Evolutionary conservation across 2,888 invertebrate species (phyloP), one percentile per base, ranked within the genome.

Genomic region (Metalampra italica): DNA sequence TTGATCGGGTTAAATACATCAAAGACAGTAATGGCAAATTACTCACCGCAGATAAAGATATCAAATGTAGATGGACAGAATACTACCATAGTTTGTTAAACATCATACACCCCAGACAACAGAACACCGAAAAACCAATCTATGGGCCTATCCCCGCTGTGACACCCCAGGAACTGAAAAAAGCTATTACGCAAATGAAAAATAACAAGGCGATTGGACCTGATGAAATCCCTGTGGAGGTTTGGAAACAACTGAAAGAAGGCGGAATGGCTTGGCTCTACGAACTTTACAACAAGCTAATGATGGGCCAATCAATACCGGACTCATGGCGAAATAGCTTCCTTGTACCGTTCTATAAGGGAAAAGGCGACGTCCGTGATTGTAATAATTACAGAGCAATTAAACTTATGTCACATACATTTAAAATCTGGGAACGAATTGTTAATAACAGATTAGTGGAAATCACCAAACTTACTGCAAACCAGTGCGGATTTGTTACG

Each of bases 281-380:
- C 7, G 5, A 11, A 29, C 29, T 41, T 9, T 41, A 22, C 12
- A 41, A 41, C 41, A 15, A 22, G 3, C 1, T 41, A 8, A 8
- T 41, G 5, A 29, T 4, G 2, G 2, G 11, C n/a, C 9, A 11
- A 39, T 5, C 30, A 7, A 49, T 54, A 0, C 49, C 45, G 3
- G 34, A 49, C 5, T 9, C 38, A 9, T 51, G 49, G 52, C 22
- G 49, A 15, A 13, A 44, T 4, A 53, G 53, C 30, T 30, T 38
- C 14, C 40, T 53, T 3, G 14, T 53, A 1, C 52, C 52, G 4
- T 52, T 53, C 30, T 56, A 50, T 45, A 56, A 56, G 43, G 51
- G 52, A 13, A 56, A 54, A 43, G 56, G 50, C 30, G 46, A 53
- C 29, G 36, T 47, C 1, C 29, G 22, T 3, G 13, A 42, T 7